phyloP scores from a whole-genome alignment of 2,888 invertebrate species.

The Camptogramma bilineatum region DNA sequence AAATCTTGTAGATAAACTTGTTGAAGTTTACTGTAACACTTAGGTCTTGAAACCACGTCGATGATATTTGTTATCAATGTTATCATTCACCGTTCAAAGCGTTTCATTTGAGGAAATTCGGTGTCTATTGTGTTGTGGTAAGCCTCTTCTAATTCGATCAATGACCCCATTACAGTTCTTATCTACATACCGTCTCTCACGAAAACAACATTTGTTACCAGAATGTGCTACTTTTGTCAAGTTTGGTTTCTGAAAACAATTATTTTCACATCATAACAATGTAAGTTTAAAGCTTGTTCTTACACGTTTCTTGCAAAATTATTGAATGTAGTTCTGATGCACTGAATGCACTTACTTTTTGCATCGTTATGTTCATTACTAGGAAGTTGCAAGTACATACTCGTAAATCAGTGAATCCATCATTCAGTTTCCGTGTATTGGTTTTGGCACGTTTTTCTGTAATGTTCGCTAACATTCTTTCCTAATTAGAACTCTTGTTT shows the following conservation, averaged over 20 bases:
- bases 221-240: background rate
- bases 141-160: background rate
- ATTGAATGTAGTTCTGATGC: conserved; percentile 4
- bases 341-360: conserved; percentile 24
- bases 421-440: conserved; percentile 36
- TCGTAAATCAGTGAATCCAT: conserved; percentile 31
- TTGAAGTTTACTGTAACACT: too few relatives aligned
- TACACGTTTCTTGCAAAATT: conserved; percentile 2
- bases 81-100: background rate
- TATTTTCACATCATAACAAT: background rate
- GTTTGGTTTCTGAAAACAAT: background rate
- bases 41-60: background rate
- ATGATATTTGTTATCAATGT: background rate
- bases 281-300: background rate
- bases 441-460: conserved; percentile 30
- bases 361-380: conserved; percentile 25
- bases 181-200: background rate
- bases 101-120: background rate
- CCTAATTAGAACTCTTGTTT: conserved; percentile 31
- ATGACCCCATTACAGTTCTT: background rate
- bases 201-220: background rate
- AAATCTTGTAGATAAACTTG: background rate
- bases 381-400: conserved; percentile 13
- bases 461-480: conserved; percentile 27
- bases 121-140: background rate